A percentile compares a stretch with the other conserved stretches of the same genome.
phyloP scores from a whole-genome alignment of 1,140 invertebrate genomes.

The Homarus americanus region DNA sequence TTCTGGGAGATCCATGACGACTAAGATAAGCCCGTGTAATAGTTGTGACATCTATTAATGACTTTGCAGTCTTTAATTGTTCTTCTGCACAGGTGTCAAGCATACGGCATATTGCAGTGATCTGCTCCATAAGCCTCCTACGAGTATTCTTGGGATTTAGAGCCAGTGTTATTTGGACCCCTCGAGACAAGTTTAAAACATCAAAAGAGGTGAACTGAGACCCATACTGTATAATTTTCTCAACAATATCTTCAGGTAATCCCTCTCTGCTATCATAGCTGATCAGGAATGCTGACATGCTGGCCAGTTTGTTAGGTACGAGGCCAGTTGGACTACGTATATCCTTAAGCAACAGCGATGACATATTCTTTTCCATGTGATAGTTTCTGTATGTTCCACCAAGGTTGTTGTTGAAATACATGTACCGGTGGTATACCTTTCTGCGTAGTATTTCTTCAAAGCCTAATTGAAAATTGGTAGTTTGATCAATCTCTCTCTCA shows the following conservation, averaged over 20 bases:
- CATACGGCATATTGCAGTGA: constrained; percentile 43
- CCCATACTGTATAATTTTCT: constrained; percentile 63
- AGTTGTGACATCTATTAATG: constrained; percentile 29
- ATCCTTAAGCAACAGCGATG: constrained; percentile 77
- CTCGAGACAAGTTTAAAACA: constrained; percentile 37
- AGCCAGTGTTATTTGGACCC: constrained; percentile 50
- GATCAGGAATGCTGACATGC: constrained; percentile 79
- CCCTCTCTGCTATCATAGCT: constrained; percentile 76
- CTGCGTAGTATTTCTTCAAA: constrained; percentile 43
- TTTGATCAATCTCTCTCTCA: constrained; percentile 18
- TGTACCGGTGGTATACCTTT: constrained; percentile 77
- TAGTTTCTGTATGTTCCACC: constrained; percentile 79
- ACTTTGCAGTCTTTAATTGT: constrained; percentile 49
- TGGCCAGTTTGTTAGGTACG: constrained; percentile 78
- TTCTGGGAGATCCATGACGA: constrained; percentile 44
- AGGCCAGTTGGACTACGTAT: constrained; percentile 77
- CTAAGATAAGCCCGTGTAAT: constrained; percentile 40
- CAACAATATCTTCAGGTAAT: constrained; percentile 64
- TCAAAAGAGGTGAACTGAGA: constrained; percentile 66
- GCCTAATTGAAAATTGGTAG: neutral
- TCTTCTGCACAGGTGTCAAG: constrained; percentile 38
- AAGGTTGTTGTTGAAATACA: constrained; percentile 80
- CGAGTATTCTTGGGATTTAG: constrained; percentile 32
- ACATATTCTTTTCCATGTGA: constrained; percentile 78
- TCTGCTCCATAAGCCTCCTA: constrained; percentile 43